These are phyloP conservation scores for Nannoperca australis DNA, from an alignment of 2,797 vertebrate genomes.

Conservation along the genomic window DNA sequence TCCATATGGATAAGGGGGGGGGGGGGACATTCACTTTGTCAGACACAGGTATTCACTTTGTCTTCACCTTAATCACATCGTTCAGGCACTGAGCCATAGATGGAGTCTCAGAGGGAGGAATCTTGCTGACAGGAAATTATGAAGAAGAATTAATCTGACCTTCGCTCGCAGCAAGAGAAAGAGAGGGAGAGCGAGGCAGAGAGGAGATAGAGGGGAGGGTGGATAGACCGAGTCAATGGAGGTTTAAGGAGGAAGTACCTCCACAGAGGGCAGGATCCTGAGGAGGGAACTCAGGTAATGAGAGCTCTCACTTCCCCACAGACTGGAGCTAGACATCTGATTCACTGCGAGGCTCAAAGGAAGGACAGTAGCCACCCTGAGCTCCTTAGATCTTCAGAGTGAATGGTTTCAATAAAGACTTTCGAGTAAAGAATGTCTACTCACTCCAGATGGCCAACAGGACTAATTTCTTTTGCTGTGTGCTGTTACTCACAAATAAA, in stretches of 20 bases:
- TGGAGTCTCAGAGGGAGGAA: slow-evolving; percentile 70
- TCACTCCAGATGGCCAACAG: slow-evolving; percentile 16
- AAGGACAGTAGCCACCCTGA: slow-evolving; percentile 60
- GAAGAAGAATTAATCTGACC: slow-evolving; percentile 84
- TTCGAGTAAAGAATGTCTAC: slow-evolving; percentile 27
- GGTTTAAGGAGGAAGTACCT: slow-evolving; percentile 62
- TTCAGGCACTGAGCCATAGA: slow-evolving; percentile 62
- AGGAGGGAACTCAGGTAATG: slow-evolving; percentile 73
- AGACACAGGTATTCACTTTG: slow-evolving; percentile 66
- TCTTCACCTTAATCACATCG: slow-evolving; percentile 80
- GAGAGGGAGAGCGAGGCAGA: slow-evolving; percentile 1
- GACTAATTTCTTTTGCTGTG: not conserved
- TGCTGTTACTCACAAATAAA: not conserved
- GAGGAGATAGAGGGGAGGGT: not conserved
- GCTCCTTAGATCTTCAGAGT: slow-evolving; percentile 50
- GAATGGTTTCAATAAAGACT: slow-evolving; percentile 57
- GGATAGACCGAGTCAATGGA: slow-evolving; percentile 49
- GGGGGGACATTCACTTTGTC: slow-evolving; percentile 63
- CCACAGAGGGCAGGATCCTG: slow-evolving; percentile 69
- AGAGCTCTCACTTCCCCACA: slow-evolving; percentile 63
- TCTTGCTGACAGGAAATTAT: slow-evolving; percentile 80
- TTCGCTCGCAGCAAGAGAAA: slow-evolving; percentile 72
- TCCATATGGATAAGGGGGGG: slow-evolving; percentile 12
- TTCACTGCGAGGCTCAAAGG: slow-evolving; percentile 62
- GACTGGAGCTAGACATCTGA: slow-evolving; percentile 61